Percentiles rank a stretch among this genome's conserved stretches.
Conservation (phyloP, 2,113 vertebrate species). For the Cynocephalus volans region DNA sequence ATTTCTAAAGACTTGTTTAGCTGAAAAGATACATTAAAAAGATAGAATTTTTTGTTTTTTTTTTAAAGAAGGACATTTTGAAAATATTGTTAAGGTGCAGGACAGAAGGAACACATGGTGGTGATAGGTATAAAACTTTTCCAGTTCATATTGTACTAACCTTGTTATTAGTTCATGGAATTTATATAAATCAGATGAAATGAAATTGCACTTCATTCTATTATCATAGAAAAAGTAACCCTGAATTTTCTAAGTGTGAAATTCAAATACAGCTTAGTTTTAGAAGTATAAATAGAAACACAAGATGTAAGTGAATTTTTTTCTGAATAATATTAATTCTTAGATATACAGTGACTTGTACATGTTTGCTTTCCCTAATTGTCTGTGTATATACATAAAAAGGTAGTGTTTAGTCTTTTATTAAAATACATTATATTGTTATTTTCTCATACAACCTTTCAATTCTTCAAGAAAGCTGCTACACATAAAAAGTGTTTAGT, state of each 20-base stretch:
- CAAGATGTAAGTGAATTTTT: constrained; percentile 59
- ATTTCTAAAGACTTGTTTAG: constrained; percentile 43
- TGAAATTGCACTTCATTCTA: not conserved
- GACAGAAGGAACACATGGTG: not conserved
- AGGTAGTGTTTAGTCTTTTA: constrained; percentile 16
- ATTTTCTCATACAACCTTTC: constrained; percentile 29
- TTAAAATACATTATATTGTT: not conserved
- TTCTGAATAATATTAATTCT: constrained; percentile 43
- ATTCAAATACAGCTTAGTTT: constrained; percentile 27
- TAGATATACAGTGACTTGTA: constrained; percentile 30
- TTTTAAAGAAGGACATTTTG: not conserved
- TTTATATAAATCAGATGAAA: not conserved
- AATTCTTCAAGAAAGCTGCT: constrained; percentile 42
- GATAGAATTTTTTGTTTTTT: not conserved
- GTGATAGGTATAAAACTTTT: not conserved
- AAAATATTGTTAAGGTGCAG: constrained; percentile 24
- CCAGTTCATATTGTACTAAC: not conserved
- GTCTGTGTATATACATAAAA: not conserved
- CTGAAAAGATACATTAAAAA: constrained; percentile 19
- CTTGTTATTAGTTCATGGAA: not conserved
- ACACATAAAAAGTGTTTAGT: not conserved
- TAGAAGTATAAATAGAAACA: constrained; percentile 55
- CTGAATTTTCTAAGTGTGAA: constrained; percentile 42
- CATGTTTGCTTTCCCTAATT: constrained; percentile 31
- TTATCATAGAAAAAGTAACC: not conserved